Conservation (phyloP, 2,888 invertebrate species). For the Dasysyrphus tricinctus region DNA sequence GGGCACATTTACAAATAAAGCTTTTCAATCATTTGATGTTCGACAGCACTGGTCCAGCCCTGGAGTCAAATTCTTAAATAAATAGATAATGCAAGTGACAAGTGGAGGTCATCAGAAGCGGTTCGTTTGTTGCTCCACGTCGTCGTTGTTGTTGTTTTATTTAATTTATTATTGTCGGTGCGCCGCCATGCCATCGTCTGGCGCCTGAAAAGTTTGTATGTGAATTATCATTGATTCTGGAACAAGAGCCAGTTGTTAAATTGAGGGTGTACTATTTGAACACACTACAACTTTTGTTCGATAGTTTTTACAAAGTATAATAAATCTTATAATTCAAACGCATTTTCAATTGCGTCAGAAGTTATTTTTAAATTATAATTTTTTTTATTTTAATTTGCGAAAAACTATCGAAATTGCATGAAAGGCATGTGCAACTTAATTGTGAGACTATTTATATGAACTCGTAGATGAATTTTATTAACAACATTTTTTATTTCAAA, state of each 20-base stretch:
- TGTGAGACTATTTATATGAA: neutral
- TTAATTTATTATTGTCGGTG: conserved; percentile 5
- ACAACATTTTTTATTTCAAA: neutral
- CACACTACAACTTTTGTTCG: neutral
- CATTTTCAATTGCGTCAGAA: conserved; percentile 58
- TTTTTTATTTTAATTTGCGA: conserved; percentile 16
- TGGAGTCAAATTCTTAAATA: conserved; percentile 8
- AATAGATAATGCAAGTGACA: conserved; percentile 42
- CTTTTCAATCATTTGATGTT: neutral
- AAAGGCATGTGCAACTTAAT: conserved; percentile 8
- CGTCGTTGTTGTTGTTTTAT: neutral
- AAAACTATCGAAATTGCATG: conserved; percentile 37
- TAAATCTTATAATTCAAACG: conserved; percentile 57
- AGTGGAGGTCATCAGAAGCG: conserved; percentile 40
- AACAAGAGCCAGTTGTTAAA: conserved; percentile 46
- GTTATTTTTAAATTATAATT: conserved; percentile 44
- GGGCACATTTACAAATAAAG: too few relatives aligned
- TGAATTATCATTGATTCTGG: conserved; percentile 43
- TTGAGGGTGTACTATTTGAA: conserved; percentile 14
- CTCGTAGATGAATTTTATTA: neutral
- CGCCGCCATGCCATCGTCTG: conserved; percentile 25
- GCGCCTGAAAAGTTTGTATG: conserved; percentile 21
- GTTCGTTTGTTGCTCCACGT: conserved; percentile 25
- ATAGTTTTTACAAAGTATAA: conserved; percentile 8
- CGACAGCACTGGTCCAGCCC: neutral